Percentiles rank a stretch among this genome's conserved stretches.
phyloP scores from a whole-genome alignment of 1,140 invertebrate genomes.

The Aphelenchoides besseyi region DNA sequence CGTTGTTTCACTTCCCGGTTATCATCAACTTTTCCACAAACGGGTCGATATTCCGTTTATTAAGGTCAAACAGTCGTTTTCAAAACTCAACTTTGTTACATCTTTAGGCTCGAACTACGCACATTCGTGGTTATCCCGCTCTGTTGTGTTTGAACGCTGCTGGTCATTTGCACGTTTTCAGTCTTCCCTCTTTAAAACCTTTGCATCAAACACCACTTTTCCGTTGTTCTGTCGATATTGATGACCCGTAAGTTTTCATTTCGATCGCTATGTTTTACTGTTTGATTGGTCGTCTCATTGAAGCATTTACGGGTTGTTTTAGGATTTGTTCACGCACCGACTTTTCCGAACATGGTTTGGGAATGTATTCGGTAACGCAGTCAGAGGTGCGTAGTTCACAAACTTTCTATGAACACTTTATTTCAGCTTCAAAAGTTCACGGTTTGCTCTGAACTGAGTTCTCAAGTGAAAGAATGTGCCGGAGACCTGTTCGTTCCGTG shows the following conservation, averaged over 20 bases:
- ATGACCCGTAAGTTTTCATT: conserved; percentile 56
- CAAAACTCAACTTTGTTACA: neutral
- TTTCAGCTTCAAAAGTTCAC: conserved; percentile 62
- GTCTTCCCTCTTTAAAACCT: conserved; percentile 49
- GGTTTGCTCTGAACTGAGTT: conserved; percentile 54
- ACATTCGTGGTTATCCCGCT: conserved; percentile 58
- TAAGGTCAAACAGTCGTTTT: conserved; percentile 36
- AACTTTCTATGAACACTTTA: conserved; percentile 14
- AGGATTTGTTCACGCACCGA: conserved; percentile 54
- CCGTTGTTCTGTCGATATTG: conserved; percentile 57
- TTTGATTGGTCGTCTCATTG: conserved; percentile 8
- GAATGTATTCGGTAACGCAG: conserved; percentile 56
- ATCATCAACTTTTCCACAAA: conserved; percentile 48
- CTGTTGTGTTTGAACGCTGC: conserved; percentile 53
- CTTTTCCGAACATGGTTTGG: conserved; percentile 60
- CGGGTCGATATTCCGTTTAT: conserved; percentile 53
- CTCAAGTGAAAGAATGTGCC: conserved; percentile 49
- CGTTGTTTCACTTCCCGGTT: conserved; percentile 53
- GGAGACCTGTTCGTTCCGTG: conserved; percentile 61
- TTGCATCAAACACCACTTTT: conserved; percentile 45
- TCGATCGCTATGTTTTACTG: neutral
- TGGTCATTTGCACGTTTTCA: conserved; percentile 53
- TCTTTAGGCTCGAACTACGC: conserved; percentile 45
- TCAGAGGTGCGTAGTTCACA: conserved; percentile 46
- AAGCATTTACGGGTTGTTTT: conserved; percentile 29